Evolutionary conservation across 2,888 invertebrate genomes (phyloP), one percentile per base, ranked within the genome.

Genomic region (Trissonchulus latispiculum): DNA sequence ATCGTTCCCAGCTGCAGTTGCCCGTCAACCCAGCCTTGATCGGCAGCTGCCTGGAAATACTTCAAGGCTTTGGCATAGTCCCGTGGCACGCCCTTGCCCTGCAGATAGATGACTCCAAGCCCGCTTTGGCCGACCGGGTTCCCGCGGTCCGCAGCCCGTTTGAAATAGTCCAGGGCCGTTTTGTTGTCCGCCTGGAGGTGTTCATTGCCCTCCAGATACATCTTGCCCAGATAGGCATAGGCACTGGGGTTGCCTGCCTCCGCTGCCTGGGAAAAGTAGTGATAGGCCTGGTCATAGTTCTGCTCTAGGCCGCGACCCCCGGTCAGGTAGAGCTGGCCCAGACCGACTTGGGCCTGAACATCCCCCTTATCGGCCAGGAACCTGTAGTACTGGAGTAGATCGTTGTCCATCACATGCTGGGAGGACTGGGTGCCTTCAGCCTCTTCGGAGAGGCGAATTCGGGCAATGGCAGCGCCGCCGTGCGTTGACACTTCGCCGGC

Each of bases 1-100:
- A 99, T 95, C 79, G 94, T 93, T 66, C 96, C 99, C 1, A 99
- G 87, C 82, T 97, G 95, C 74, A 99, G 86, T 81, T 99, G 97
- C 0, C 96, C 97, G 84, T 99, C 99, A 0, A 95, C 95, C 93
- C 95, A 96, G 73, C 96, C 96, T 85, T 99, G 96, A 83, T 97
- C 96, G 62, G 99, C 95, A 15, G 99, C 95, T 84, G 91, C 88
- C 31, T 91, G 90, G 84, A 99, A 97, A 83, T 93, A 94, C 78
- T 93, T 92, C 80, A 84, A 68, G 3, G 72, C 72, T 33, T 32
- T 29, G n/a, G 36, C 70, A 62, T 73, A 73, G 35, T 73, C 73
- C 2, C 62, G 29, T 28, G 8, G 28, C 2, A 73, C 73, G 28
- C 73, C 73, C 8, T 35, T 37, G 35, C 66, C 99, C 85, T 95